Base-by-base conservation (phyloP, 30 jellyfish, hydroid and myxozoan species). In the Chironex yamaguchii region DNA sequence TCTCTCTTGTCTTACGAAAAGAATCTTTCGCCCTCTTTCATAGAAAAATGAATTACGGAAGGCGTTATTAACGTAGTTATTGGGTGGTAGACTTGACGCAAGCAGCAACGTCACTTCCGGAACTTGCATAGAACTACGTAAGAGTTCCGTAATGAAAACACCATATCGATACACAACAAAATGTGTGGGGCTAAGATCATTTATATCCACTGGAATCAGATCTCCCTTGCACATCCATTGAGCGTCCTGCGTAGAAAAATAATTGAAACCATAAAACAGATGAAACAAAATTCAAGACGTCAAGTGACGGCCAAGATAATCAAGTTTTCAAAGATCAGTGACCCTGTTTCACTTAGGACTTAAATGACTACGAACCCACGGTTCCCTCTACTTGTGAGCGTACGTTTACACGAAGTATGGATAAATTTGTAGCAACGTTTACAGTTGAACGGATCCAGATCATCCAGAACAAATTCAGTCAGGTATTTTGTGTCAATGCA, bases 171-270 rank as follows among this genome's bases (percentile, higher is more conserved):
- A 94, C 14, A 88, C 94, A 13, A 94, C 97, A 52, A 94, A 94
- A 29, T 94, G 97, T n/a, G 96, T 70, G n/a, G 99, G 99, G 58
- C 93, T 83, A 17, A 94, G 89, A 3, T 94, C 99, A 84, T 94
- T 94, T 52, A 94, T 87, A 91, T 94, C 99, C 11, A 94, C 96
- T 52, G 99, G 99, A 24, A 78, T 77, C 29, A 94, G 62, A 9
- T 94, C 99, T 22, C 96, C 99, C 33, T 84, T 71, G 84, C 97
- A 89, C 78, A 84, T 62, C 99, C 99, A 94, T 70, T 94, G 99
- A 20, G 99, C 99, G 54, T 94, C 99, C 99, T 94, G 51, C 26
- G 21, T 25, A 54, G 64, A 35, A 0, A 70, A 54, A 35, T 42
- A 50, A 29, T 30, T 30, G 2, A 0, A 42, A n/a, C 1, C 3